These are phyloP conservation scores for Salvelinus fontinalis DNA, from an alignment of 2,113 vertebrate genomes.

Conservation along the genomic window DNA sequence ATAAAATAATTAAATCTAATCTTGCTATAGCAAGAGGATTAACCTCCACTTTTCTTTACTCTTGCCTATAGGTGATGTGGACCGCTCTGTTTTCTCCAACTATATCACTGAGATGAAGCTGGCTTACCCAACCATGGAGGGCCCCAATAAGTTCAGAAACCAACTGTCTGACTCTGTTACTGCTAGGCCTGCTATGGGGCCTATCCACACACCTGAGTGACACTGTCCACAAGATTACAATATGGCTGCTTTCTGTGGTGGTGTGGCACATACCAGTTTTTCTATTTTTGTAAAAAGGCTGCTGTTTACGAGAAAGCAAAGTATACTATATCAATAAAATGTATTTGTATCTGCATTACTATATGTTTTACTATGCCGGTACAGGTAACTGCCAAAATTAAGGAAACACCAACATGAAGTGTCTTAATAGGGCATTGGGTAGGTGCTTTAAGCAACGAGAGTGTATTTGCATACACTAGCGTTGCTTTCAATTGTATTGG, in stretches of 20 bases:
- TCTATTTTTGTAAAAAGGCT: not conserved
- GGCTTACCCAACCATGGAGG: conserved; percentile 80
- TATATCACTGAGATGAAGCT: conserved; percentile 78
- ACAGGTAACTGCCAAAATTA: too few relatives aligned
- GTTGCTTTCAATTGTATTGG: too few relatives aligned
- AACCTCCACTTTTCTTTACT: not conserved
- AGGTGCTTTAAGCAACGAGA: too few relatives aligned
- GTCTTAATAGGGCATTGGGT: too few relatives aligned
- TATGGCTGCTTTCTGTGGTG: not conserved
- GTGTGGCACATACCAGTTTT: not conserved
- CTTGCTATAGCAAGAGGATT: not conserved
- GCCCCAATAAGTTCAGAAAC: conserved; percentile 78
- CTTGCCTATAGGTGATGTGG: conserved; percentile 74
- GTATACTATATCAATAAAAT: not conserved
- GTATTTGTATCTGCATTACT: not conserved
- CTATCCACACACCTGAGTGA: conserved; percentile 24
- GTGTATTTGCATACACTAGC: not conserved
- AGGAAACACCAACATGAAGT: too few relatives aligned
- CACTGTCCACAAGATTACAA: too few relatives aligned
- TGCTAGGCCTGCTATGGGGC: conserved; percentile 27
- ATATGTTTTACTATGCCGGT: not conserved
- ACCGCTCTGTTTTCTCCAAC: conserved; percentile 74
- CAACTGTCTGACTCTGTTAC: conserved; percentile 31
- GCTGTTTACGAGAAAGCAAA: not conserved
- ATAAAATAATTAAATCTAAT: not conserved